phyloP scores from a whole-genome alignment of 1,140 invertebrate genomes.

The Galleria mellonella region DNA sequence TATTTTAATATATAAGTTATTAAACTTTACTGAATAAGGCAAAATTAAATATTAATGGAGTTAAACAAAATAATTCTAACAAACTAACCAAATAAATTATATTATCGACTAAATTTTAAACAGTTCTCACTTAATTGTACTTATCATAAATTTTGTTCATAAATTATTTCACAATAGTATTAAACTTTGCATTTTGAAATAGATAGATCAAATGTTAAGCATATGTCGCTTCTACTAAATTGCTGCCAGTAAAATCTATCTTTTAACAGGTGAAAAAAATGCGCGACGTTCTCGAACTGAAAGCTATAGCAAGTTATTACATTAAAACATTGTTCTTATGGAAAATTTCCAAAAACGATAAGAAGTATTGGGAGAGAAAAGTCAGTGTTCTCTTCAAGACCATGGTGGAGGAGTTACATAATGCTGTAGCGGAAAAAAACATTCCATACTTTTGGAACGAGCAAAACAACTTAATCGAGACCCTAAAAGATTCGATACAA shows the following conservation, averaged over 20 bases:
- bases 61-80: too few species aligned
- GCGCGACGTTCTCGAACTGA: conserved; percentile 53
- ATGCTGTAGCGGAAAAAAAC: conserved; percentile 37
- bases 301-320: conserved; percentile 69
- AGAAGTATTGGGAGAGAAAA: conserved; percentile 55
- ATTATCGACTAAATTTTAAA: too few species aligned
- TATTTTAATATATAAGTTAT: too few species aligned
- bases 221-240: neutral
- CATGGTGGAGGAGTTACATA: conserved; percentile 58
- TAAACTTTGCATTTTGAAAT: too few species aligned
- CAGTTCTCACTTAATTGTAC: too few species aligned
- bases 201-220: too few species aligned
- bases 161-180: too few species aligned
- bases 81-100: too few species aligned
- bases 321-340: conserved; percentile 73
- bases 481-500: conserved; percentile 23
- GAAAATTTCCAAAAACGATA: conserved; percentile 43
- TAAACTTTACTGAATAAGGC: too few species aligned
- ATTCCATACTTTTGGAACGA: conserved; percentile 71
- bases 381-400: conserved; percentile 53
- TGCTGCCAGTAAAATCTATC: too few species aligned
- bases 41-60: too few species aligned
- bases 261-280: conserved; percentile 58
- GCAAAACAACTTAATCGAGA: conserved; percentile 54
- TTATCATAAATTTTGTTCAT: too few species aligned